Conservation (phyloP, 1,140 invertebrate genomes). For the Sinonovacula constricta region DNA sequence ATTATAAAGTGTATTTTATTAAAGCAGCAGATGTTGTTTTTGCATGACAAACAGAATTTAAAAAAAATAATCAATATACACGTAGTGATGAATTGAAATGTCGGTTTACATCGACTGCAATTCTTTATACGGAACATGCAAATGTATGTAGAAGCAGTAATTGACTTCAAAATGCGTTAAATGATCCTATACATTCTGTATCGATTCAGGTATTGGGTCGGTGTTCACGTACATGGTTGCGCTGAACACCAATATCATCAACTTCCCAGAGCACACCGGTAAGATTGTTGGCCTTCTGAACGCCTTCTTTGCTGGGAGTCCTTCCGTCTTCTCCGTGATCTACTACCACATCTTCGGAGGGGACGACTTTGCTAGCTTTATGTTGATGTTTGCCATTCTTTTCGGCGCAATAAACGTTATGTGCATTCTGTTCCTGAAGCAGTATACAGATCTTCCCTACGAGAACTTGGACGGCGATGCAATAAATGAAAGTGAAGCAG, state of each 20-base stretch:
- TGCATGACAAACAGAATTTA: too few relatives aligned
- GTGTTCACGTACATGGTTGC: neutral
- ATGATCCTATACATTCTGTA: too few relatives aligned
- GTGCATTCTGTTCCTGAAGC: conserved; percentile 52
- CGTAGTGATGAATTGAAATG: too few relatives aligned
- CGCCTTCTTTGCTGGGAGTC: neutral
- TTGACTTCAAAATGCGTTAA: too few relatives aligned
- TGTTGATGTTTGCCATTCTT: conserved; percentile 53
- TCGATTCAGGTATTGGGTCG: neutral
- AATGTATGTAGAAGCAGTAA: too few relatives aligned
- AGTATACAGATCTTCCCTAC: too few relatives aligned
- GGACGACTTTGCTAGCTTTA: conserved; percentile 31
- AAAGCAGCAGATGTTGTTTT: too few relatives aligned
- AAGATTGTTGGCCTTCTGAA: neutral
- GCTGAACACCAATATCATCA: neutral
- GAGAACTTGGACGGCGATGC: neutral
- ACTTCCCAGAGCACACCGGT: neutral
- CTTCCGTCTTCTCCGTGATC: neutral
- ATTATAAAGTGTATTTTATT: too few relatives aligned
- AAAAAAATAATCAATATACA: too few relatives aligned
- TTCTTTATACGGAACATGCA: too few relatives aligned
- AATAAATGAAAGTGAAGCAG: too few relatives aligned
- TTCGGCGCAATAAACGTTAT: conserved; percentile 55
- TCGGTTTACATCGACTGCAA: too few relatives aligned
- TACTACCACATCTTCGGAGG: neutral